Conservation (phyloP, 2,113 vertebrate genomes). For the Noturus placidus region DNA sequence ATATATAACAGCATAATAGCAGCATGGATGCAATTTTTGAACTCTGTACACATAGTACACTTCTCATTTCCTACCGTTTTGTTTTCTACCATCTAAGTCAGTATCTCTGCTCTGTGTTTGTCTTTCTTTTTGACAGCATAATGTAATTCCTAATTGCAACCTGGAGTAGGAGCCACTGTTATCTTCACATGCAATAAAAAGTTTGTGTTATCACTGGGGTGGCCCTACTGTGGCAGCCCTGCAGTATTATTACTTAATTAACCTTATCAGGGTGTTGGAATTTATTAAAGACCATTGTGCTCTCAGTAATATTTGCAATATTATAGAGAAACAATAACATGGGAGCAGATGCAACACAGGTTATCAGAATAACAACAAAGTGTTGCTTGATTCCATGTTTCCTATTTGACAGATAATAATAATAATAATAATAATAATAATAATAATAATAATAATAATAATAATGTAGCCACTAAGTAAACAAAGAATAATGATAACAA, state of each 20-base stretch:
- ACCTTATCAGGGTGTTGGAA: slow-evolving; percentile 35
- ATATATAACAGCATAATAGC: not conserved
- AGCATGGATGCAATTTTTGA: not conserved
- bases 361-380: not conserved
- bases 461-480: not conserved
- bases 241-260: slow-evolving; percentile 46
- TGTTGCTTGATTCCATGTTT: not conserved
- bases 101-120: not conserved
- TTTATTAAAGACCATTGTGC: slow-evolving; percentile 39
- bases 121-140: not conserved
- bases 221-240: not conserved
- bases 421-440: not conserved
- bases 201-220: not conserved
- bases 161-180: slow-evolving; percentile 2
- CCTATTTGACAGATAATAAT: not conserved
- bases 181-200: slow-evolving; percentile 21
- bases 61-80: not conserved
- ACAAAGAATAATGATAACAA: not conserved
- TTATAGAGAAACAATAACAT: not conserved
- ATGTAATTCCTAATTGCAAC: slow-evolving; percentile 18
- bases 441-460: not conserved
- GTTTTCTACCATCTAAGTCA: not conserved
- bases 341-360: not conserved
- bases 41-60: not conserved
- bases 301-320: slow-evolving; percentile 28